Percentiles rank a stretch among this genome's conserved stretches.
Conservation (phyloP, 2,113 vertebrate genomes). For the Motacilla alba region DNA sequence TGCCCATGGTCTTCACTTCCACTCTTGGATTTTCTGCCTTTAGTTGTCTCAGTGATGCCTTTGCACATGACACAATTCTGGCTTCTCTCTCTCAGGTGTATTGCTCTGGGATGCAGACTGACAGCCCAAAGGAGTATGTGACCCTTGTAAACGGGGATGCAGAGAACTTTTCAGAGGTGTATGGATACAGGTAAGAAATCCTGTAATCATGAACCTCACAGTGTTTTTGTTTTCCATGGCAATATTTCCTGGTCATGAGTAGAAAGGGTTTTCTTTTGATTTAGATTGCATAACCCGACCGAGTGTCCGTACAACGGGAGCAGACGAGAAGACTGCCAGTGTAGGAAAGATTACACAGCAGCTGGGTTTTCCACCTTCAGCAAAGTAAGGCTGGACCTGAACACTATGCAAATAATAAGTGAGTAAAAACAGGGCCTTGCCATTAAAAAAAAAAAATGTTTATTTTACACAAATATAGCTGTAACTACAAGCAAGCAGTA, state of each 20-base stretch:
- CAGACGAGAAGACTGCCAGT: slow-evolving; percentile 87
- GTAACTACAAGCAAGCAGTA: not conserved
- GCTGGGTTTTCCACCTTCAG: slow-evolving; percentile 91
- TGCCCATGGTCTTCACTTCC: not conserved
- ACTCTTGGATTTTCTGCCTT: not conserved
- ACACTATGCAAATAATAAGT: slow-evolving; percentile 93
- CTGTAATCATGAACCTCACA: not conserved
- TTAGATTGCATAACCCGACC: slow-evolving; percentile 90
- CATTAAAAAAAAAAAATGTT: slow-evolving; percentile 25
- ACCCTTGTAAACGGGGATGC: slow-evolving; percentile 83
- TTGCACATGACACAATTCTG: not conserved
- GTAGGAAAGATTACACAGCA: slow-evolving; percentile 88
- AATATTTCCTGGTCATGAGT: slow-evolving; percentile 22
- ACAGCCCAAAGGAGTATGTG: slow-evolving; percentile 87
- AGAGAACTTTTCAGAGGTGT: slow-evolving; percentile 97
- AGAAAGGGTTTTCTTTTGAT: slow-evolving; percentile 51
- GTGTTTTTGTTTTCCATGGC: not conserved
- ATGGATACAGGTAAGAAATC: slow-evolving; percentile 88
- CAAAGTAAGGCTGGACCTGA: slow-evolving; percentile 90
- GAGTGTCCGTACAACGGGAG: slow-evolving; percentile 92
- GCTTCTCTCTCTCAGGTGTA: slow-evolving; percentile 80
- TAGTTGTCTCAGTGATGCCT: not conserved
- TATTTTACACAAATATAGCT: not conserved
- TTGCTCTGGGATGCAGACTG: slow-evolving; percentile 91
- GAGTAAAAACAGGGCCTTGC: slow-evolving; percentile 68